These are phyloP conservation scores for Drosophila auraria DNA, from an alignment of 1,140 invertebrate genomes.

Conservation along the genomic window DNA sequence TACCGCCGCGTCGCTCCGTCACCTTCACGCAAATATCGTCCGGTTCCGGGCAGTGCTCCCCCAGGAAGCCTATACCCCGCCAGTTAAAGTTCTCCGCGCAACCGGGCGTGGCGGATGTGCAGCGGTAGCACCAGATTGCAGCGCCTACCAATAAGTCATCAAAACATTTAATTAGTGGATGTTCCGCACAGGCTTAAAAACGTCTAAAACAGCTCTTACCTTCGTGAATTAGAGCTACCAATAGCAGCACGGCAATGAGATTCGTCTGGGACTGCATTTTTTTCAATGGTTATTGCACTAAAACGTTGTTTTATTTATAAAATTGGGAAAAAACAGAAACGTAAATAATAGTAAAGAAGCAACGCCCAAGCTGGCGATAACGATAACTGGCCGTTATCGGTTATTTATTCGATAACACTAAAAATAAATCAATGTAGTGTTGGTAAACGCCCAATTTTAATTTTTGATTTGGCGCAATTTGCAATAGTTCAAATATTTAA, in stretches of 20 bases:
- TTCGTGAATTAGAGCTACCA: slow-evolving; percentile 52
- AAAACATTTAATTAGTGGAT: not conserved
- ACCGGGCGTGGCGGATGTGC: slow-evolving; percentile 94
- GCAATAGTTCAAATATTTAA: not conserved
- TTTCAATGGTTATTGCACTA: not conserved
- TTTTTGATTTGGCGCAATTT: not conserved
- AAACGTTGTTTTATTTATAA: slow-evolving; percentile 14
- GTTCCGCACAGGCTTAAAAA: not conserved
- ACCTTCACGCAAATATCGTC: slow-evolving; percentile 97
- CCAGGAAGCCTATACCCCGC: slow-evolving; percentile 88
- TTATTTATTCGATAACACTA: not conserved
- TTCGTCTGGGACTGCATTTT: slow-evolving; percentile 37
- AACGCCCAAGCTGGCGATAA: slow-evolving; percentile 55
- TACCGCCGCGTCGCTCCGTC: slow-evolving; percentile 94
- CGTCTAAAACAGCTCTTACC: slow-evolving; percentile 20
- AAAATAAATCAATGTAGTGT: slow-evolving; percentile 6
- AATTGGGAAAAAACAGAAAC: slow-evolving; percentile 1
- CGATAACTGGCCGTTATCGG: slow-evolving; percentile 18
- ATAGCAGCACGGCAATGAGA: slow-evolving; percentile 37
- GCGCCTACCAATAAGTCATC: slow-evolving; percentile 80
- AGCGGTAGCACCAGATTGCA: slow-evolving; percentile 94
- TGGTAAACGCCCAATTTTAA: not conserved
- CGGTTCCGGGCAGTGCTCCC: slow-evolving; percentile 92
- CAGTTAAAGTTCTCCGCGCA: slow-evolving; percentile 94
- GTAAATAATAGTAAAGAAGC: slow-evolving; percentile 38